Evolutionary conservation across 2,888 invertebrate genomes (phyloP), one percentile per base, ranked within the genome.

Genomic region (Athripsodes cinereus): DNA sequence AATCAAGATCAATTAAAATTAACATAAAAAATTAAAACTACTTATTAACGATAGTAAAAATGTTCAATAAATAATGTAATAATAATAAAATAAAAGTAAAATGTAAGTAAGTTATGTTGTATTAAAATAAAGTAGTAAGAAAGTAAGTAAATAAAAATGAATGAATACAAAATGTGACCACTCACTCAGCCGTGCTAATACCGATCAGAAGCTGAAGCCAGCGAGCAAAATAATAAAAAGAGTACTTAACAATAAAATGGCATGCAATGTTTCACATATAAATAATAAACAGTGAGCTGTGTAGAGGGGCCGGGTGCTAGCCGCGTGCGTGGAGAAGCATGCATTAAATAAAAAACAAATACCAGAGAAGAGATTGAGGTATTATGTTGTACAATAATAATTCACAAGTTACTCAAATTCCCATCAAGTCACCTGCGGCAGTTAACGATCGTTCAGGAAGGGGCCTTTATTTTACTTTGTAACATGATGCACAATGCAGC

Each of bases 401-500:
- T 40, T 40, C 13, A 26, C 10, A 26, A 26, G 26, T 6, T 26
- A 6, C 26, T 26, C 20, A 22, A 46, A 18, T 46, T 40, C 40
- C 20, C 22, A 46, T 22, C 40, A 22, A 22, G 26, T 22, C 22
- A 21, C 52, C 47, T 50, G 34, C 22, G 55, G 18, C 20, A 31
- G 21, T 13, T 8, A 16, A 2, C n/a, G 40, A 16, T 40, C 13
- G 13, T 40, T 40, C 40, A 8, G 13, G 2, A 13, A 40, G 40
- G 11, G 40, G 55, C 19, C 21, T 44, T 22, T 40, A 47, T 31
- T 56, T 70, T n/a, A n/a, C n/a, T n/a, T n/a, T n/a, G n/a, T n/a
- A n/a, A n/a, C n/a, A n/a, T 72, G 73, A 73, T 73, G 73, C 73
- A 73, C 73, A 73, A 73, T 73, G 73, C 73, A 72, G 71, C 70